phyloP scores from a whole-genome alignment of 2,888 invertebrate species.

The Perizoma affinitatum region DNA sequence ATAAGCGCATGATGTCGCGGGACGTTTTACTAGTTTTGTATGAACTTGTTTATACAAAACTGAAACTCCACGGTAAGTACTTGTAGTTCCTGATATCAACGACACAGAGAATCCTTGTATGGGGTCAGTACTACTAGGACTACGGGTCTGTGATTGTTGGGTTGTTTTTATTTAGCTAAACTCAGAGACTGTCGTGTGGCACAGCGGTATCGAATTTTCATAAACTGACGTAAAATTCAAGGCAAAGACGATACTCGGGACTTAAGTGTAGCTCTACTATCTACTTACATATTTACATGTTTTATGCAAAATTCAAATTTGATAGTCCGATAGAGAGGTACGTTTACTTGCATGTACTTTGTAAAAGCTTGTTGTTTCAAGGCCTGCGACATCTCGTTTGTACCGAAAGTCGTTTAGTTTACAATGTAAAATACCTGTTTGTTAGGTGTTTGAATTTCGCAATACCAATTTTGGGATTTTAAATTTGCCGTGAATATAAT shows the following conservation, averaged over 20 bases:
- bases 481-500: constrained; percentile 49
- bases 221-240: constrained; percentile 20
- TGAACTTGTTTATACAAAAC: no score
- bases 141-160: no score
- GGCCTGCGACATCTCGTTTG: constrained; percentile 72
- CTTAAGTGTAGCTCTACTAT: constrained; percentile 24
- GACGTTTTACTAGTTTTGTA: no score
- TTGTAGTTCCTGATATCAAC: no score
- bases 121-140: no score
- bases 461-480: constrained; percentile 53
- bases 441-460: constrained; percentile 49
- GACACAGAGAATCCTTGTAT: not conserved
- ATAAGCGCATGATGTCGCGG: no score
- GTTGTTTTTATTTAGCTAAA: no score
- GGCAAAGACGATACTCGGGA: constrained; percentile 21
- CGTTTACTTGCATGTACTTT: constrained; percentile 54
- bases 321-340: constrained; percentile 53
- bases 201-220: constrained; percentile 23
- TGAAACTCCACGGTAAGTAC: no score
- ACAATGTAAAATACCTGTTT: constrained; percentile 68
- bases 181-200: constrained; percentile 6
- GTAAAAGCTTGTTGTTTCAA: constrained; percentile 67
- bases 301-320: constrained; percentile 57
- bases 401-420: constrained; percentile 71
- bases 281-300: constrained; percentile 33